phyloP scores from a whole-genome alignment of 1,140 invertebrate genomes.

The Globodera ellingtonae region DNA sequence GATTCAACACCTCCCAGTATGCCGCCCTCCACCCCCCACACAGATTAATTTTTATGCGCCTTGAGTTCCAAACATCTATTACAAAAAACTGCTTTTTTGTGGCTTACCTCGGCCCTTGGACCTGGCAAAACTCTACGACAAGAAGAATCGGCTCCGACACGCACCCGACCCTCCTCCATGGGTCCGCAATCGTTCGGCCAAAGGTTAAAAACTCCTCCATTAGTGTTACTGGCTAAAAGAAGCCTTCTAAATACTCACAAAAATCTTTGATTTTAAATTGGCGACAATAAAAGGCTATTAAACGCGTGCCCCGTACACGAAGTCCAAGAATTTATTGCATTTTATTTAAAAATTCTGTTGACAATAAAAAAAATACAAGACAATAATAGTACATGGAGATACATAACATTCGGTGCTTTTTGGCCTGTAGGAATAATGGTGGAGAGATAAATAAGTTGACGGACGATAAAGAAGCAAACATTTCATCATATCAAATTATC shows the following conservation, averaged over 20 bases:
- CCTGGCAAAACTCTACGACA: slow-evolving; percentile 51
- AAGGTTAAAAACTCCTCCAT: slow-evolving; percentile 52
- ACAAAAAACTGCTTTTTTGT: background rate
- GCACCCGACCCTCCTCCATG: slow-evolving; percentile 48
- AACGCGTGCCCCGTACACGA: background rate
- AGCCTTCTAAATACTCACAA: background rate
- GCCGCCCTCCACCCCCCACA: too few relatives aligned
- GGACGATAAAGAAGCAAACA: background rate
- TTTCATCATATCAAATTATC: background rate
- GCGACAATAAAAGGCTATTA: background rate
- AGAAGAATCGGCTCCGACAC: slow-evolving; percentile 40
- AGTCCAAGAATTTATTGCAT: background rate
- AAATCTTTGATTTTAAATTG: background rate
- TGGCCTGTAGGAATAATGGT: background rate
- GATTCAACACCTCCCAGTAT: too few relatives aligned
- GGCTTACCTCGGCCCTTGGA: slow-evolving; percentile 22
- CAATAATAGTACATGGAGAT: background rate
- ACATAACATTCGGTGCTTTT: background rate
- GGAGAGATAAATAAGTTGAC: background rate
- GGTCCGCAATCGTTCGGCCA: slow-evolving; percentile 41
- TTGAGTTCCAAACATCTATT: background rate
- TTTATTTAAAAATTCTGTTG: background rate
- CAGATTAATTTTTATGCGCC: too few relatives aligned
- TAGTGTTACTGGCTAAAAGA: background rate
- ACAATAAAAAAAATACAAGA: background rate